Evolutionary conservation across 2,888 invertebrate species (phyloP).

Genomic region (Drosophila nigritarsus): DNA sequence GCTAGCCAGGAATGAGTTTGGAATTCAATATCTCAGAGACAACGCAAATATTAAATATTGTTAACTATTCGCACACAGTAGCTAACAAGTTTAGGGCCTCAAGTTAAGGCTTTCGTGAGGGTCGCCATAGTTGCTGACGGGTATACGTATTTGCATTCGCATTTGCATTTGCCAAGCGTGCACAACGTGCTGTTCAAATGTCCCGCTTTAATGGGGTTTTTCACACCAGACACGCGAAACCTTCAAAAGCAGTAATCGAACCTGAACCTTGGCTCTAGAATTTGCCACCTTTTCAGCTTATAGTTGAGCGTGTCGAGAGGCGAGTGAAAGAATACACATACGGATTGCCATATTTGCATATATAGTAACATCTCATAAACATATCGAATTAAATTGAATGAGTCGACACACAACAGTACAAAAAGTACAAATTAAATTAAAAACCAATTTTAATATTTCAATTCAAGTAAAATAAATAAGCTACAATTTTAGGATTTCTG

Average conservation of each 20-base stretch:
- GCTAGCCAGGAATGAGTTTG: slow-evolving; percentile 23
- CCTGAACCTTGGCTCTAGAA: slow-evolving; percentile 27
- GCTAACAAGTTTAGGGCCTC: slow-evolving; percentile 69
- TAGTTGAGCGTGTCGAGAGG: background rate
- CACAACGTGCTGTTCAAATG: slow-evolving; percentile 46
- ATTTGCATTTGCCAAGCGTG: background rate
- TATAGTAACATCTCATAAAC: background rate
- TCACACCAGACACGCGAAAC: slow-evolving; percentile 30
- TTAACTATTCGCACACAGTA: slow-evolving; percentile 64
- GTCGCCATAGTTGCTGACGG: slow-evolving; percentile 32
- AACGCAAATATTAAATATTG: slow-evolving; percentile 46
- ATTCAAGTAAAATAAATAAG: background rate
- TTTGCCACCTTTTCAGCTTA: background rate
- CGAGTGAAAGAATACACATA: background rate
- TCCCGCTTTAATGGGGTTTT: slow-evolving; percentile 25
- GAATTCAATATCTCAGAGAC: slow-evolving; percentile 22
- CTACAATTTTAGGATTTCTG: background rate
- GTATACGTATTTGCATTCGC: background rate
- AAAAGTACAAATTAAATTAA: background rate
- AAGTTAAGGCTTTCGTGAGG: slow-evolving; percentile 48
- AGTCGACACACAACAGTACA: background rate
- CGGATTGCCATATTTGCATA: background rate
- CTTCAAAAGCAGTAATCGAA: slow-evolving; percentile 34
- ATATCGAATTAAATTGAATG: background rate
- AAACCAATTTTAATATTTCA: background rate